A percentile compares a stretch with the other conserved stretches of the same genome.
phyloP scores from a whole-genome alignment of 2,888 invertebrate genomes.

The Sclerodermus sp. region DNA sequence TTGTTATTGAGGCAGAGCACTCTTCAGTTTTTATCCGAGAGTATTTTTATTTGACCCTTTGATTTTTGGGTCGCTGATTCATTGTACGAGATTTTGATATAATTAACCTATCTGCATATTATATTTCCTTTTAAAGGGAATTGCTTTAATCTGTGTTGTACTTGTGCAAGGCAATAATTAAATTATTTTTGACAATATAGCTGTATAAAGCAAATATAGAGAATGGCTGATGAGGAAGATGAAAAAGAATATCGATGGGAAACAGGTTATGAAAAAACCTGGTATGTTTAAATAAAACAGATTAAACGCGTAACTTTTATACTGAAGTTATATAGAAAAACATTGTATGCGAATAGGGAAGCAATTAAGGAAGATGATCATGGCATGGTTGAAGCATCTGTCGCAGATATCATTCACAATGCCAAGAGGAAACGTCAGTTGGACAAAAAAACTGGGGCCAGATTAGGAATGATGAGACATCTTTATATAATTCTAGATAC shows the following conservation, averaged over 20 bases:
- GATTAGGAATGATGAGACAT: conserved; percentile 98
- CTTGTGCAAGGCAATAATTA: conserved; percentile 9
- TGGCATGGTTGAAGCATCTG: conserved; percentile 86
- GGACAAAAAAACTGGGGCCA: conserved; percentile 74
- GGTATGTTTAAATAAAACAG: conserved; percentile 62
- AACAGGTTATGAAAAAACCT: conserved; percentile 93
- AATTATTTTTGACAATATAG: conserved; percentile 13
- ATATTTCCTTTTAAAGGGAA: neutral
- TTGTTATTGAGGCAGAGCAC: no score
- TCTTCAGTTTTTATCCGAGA: no score
- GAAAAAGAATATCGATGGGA: conserved; percentile 92
- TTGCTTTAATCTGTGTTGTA: neutral
- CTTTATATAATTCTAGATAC: conserved; percentile 88
- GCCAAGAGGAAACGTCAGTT: conserved; percentile 79
- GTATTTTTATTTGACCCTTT: no score
- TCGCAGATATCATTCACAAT: conserved; percentile 88
- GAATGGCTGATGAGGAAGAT: conserved; percentile 79
- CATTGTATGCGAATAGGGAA: conserved; percentile 66
- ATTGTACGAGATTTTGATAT: no score
- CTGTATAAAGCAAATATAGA: conserved; percentile 63
- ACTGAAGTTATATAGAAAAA: conserved; percentile 3
- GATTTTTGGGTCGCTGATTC: no score
- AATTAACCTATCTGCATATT: neutral
- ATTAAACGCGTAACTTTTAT: conserved; percentile 6
- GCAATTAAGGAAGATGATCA: conserved; percentile 95